Evolutionary conservation across 2,113 vertebrate species (phyloP), one percentile per base, ranked within the genome.

Genomic region (Alexandromys fortis): DNA sequence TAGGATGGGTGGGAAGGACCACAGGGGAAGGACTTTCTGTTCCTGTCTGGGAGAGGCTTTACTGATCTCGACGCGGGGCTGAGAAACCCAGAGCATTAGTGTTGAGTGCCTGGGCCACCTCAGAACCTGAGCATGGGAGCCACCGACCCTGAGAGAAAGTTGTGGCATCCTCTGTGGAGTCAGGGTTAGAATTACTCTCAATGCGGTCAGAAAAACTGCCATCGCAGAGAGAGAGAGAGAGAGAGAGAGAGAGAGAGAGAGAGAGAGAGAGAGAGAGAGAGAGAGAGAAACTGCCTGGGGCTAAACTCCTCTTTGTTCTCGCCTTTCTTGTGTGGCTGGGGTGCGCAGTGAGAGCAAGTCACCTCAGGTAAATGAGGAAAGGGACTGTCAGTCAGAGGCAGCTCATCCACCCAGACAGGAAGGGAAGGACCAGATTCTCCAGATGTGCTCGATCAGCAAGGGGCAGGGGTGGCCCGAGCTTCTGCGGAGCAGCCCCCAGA

Each of bases 391-490:
- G 3, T 87, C 58, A 92, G 45, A 86, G 13, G 14, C 13, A 47
- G 61, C 45, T 82, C 1, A 11, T 35, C 1, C 1, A 70, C 49
- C 65, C 45, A 35, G 70, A 30, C 22, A 17, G 49, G 14, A 70
- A 38, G 47, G 68, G 19, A 45, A 13, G 26, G 58, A 6, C 13
- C 58, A 85, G n/a, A 65, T 30, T 45, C 63, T 85, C 38, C 58
- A 83, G 77, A 33, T 67, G 58, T 55, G 52, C 5, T 38, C 72
- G 17, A 75, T 38, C 28, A 28, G 4, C 14, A 7, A n/a, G 75
- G 33, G 10, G 2, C 26, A 12, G n/a, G 3, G 61, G 21, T 12
- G 72, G 55, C 42, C 3, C 3, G 0, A 0, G 16, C 47, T 63
- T 61, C 81, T 58, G n/a, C n/a, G 58, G 67, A 85, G 19, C 73